phyloP scores from a whole-genome alignment of 2,113 vertebrate genomes.

The Neodontobutis hainanensis region DNA sequence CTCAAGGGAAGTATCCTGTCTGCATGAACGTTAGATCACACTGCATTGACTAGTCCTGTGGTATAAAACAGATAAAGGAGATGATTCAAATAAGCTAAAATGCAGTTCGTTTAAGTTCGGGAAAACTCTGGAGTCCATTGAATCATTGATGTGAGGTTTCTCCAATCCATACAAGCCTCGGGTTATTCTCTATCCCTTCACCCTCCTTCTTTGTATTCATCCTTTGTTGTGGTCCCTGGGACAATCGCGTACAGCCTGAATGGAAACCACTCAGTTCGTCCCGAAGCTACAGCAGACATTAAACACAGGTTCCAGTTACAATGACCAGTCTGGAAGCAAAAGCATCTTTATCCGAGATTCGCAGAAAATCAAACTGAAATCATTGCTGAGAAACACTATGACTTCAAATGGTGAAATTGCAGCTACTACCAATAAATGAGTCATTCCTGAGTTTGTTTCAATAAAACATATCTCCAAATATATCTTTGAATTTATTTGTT shows the following conservation, averaged over 20 bases:
- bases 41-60: slow-evolving; percentile 43
- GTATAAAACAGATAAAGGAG: slow-evolving; percentile 30
- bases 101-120: slow-evolving; percentile 28
- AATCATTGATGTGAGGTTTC: slow-evolving; percentile 65
- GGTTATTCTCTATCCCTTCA: slow-evolving; percentile 58
- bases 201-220: slow-evolving; percentile 50
- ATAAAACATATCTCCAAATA: slow-evolving; percentile 12
- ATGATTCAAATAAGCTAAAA: slow-evolving; percentile 60
- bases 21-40: slow-evolving; percentile 35
- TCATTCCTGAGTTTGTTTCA: slow-evolving; percentile 33
- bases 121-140: slow-evolving; percentile 69
- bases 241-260: slow-evolving; percentile 77
- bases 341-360: slow-evolving; percentile 59
- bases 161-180: slow-evolving; percentile 44
- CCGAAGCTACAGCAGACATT: slow-evolving; percentile 68
- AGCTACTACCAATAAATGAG: slow-evolving; percentile 35
- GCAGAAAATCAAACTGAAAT: slow-evolving; percentile 40
- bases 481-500: slow-evolving; percentile 15
- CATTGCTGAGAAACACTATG: not conserved
- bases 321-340: slow-evolving; percentile 53
- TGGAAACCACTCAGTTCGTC: slow-evolving; percentile 72
- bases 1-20: slow-evolving; percentile 43
- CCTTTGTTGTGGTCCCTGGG: slow-evolving; percentile 77
- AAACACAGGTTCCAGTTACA: slow-evolving; percentile 75
- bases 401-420: slow-evolving; percentile 9